A percentile compares a stretch with the other conserved stretches of the same genome.
phyloP scores from a whole-genome alignment of 2,888 invertebrate species.

The Loripinus fragilis region DNA sequence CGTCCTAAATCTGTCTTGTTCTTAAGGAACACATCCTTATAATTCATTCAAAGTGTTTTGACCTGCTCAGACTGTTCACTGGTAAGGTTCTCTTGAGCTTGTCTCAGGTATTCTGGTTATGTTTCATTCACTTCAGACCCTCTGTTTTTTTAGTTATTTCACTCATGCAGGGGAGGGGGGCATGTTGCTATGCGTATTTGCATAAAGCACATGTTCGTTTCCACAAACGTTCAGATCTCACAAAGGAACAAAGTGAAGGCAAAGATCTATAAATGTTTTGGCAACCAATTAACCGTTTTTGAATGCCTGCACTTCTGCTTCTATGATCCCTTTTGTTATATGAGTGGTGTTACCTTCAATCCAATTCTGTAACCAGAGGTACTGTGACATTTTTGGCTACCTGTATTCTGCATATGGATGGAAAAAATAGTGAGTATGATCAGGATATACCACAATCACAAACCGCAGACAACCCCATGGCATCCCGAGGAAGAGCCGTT shows the following conservation, averaged over 20 bases:
- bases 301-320: not conserved
- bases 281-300: conserved; percentile 6
- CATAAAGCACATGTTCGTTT: conserved; percentile 12
- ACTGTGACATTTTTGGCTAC: conserved; percentile 1
- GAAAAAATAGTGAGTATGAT: too few species aligned
- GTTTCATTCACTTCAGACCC: not conserved
- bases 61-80: conserved; percentile 5
- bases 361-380: conserved; percentile 1
- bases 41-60: not conserved
- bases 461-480: too few species aligned
- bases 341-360: conserved; percentile 1
- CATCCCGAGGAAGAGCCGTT: too few species aligned
- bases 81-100: not conserved
- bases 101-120: conserved; percentile 1
- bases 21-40: not conserved
- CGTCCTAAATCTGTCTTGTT: conserved; percentile 9
- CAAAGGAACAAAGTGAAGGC: conserved; percentile 23
- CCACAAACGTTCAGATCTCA: conserved; percentile 20
- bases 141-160: too few species aligned
- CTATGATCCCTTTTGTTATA: not conserved
- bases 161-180: not conserved
- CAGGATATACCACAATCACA: too few species aligned
- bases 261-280: conserved; percentile 12
- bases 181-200: conserved; percentile 6
- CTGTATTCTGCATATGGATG: not conserved